Base-by-base conservation (phyloP, 2,113 vertebrate genomes). In the Hypocryptadius cinnamomeus region DNA sequence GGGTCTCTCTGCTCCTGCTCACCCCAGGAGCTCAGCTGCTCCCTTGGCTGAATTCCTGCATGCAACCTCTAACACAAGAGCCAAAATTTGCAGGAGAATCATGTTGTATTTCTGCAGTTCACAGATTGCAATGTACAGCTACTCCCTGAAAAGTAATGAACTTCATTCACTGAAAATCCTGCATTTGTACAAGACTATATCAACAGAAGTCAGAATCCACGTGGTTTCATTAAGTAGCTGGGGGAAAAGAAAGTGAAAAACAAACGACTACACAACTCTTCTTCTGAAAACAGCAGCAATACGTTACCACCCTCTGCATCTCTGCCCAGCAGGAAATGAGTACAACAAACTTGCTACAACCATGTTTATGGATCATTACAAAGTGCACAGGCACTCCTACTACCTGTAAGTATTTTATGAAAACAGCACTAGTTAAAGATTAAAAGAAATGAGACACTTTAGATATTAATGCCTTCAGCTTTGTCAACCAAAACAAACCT, bases 281-380 rank as follows among this genome's bases (percentile, higher is more conserved):
- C 22, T 50, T 60, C 56, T 60, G 71, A 65, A 61, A 87, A 79
- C 35, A 80, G 40, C 92, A 85, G 44, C n/a, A 74, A 39, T 22
- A 74, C 11, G 73, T 51, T 45, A 27, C 37, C 63, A 87, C 24
- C 18, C 39, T 44, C 42, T n/a, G 72, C 63, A 39, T 50, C 51
- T 53, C 69, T 93, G 47, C 74, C 84, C 76, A 79, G 53, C 66
- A 78, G 87, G 50, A 83, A 94, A 78, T 53, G 18, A 87, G 31
- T 39, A 56, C 28, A 94, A 42, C 60, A 70, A 77, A 82, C 22
- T 23, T 44, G 37, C 83, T 71, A 80, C 25, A 66, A 68, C 50
- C n/a, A 13, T 44, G 66, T 77, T 92, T 93, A 96, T 39, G 83
- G 94, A 64, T 76, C 56, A 94, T 89, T 65, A 96, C 93, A 84